phyloP scores from a whole-genome alignment of 64 coral and sea anemone species.

The Hydrozoanthus tunicans region DNA sequence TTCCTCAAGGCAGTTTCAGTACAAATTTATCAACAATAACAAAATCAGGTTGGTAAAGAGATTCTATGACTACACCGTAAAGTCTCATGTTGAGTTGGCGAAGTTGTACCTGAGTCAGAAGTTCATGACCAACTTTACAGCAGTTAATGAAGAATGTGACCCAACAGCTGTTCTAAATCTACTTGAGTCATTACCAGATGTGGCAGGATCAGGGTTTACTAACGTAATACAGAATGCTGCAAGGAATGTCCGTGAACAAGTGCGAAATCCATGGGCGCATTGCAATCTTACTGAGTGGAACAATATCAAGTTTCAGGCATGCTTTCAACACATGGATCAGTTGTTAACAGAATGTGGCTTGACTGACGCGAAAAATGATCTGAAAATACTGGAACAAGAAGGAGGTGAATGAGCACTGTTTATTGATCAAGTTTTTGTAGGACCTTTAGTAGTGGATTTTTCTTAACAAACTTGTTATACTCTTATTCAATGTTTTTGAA shows the following conservation, averaged over 20 bases:
- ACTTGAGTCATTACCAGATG: background rate
- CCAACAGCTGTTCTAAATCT: conserved; percentile 44
- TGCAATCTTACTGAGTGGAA: conserved; percentile 20
- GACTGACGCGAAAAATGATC: background rate
- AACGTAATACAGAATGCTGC: background rate
- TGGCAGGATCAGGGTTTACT: background rate
- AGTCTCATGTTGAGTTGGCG: conserved; percentile 13
- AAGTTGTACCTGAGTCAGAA: conserved; percentile 20
- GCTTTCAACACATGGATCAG: conserved; percentile 35
- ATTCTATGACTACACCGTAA: conserved; percentile 7
- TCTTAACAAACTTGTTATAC: too few species aligned
- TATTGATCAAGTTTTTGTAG: too few species aligned
- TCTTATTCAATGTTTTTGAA: too few species aligned
- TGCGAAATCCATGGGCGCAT: conserved; percentile 36
- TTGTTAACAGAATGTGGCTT: conserved; percentile 5
- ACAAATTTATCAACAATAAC: conserved; percentile 46
- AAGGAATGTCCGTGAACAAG: conserved; percentile 4
- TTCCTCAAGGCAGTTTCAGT: background rate
- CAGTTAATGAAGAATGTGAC: conserved; percentile 52
- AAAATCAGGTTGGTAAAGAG: too few species aligned
- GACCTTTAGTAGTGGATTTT: too few species aligned
- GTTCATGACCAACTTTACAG: conserved; percentile 30
- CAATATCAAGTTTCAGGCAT: background rate
- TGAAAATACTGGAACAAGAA: background rate
- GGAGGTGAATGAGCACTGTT: background rate